Evolutionary conservation across 2,113 vertebrate species (phyloP), one percentile per base, ranked within the genome.

Genomic region (Empidonax alnorum): DNA sequence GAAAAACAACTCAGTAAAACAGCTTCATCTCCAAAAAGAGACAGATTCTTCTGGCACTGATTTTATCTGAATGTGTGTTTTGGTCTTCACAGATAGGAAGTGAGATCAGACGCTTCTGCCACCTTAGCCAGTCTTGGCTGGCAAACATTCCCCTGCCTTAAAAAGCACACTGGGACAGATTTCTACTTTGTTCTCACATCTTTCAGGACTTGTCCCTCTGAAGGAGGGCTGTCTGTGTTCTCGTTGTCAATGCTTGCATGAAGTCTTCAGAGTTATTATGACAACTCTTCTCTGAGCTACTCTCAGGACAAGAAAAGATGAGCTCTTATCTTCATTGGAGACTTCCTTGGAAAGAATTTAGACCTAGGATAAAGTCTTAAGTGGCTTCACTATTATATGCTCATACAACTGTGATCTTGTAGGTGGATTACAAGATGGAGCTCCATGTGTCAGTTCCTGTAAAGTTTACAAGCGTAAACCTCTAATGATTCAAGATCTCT

Each of bases 1-100:
- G 93, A 96, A 89, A 86, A 93, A 84, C 86, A 84, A 67, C 89
- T 87, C 68, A 74, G 21, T 72, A 72, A 92, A 94, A 89, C n/a
- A 90, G 30, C 33, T 90, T 87, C 65, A 92, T 55, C 39, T 87
- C 77, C 39, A 67, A 84, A 50, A 86, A 74, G 9, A 90, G 35
- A 77, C 21, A 68, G 49, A 91, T 63, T 94, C 73, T 78, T 75
- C 68, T 55, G 80, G 65, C 52, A 87, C 39, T 63, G 77, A 92
- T 89, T 89, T 87, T 72, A 95, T 80, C 83, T 80, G 31, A 80
- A 67, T 69, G 39, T 63, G 21, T 84, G 47, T 86, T 87, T 94
- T 87, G 19, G 63, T 86, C 68, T 90, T 88, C 46, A 50, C 6
- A 9, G 58, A 92, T n/a, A 83, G 75, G 61, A 92, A 94, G 41